phyloP scores from a whole-genome alignment of 2,888 invertebrate species.

The Tenthredo scrophulariae region DNA sequence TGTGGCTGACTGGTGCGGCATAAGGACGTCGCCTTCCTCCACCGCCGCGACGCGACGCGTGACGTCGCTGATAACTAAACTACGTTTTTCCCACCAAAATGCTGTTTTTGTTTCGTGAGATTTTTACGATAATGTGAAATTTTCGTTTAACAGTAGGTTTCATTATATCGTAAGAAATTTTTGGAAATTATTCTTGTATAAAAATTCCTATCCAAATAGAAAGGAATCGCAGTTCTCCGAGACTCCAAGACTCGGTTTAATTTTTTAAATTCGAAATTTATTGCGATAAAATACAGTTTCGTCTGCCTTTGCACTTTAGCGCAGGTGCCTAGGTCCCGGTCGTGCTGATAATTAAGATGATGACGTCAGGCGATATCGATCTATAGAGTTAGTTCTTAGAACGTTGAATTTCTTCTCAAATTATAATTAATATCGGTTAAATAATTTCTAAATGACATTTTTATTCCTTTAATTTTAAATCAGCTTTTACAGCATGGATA shows the following conservation, averaged over 20 bases:
- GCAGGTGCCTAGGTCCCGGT: not conserved
- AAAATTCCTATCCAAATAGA: too few relatives aligned
- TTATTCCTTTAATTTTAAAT: not conserved
- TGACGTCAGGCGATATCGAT: conserved; percentile 46
- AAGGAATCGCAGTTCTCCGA: too few relatives aligned
- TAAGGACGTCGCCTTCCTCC: conserved; percentile 40
- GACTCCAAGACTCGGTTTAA: not conserved
- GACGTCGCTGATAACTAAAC: conserved; percentile 48
- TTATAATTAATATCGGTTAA: not conserved
- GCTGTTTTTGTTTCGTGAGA: not conserved
- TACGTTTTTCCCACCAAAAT: not conserved
- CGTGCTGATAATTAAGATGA: conserved; percentile 33
- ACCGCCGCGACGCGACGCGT: conserved; percentile 9
- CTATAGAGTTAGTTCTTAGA: not conserved
- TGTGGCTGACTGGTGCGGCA: conserved; percentile 47
- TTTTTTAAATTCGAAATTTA: not conserved
- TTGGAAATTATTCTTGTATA: not conserved
- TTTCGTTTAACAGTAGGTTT: not conserved
- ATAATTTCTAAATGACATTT: not conserved
- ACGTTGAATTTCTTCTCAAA: not conserved
- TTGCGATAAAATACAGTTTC: not conserved
- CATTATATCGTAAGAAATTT: not conserved
- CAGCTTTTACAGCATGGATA: not conserved
- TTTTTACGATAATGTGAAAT: not conserved
- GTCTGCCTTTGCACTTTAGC: not conserved